phyloP scores from a whole-genome alignment of 2,888 invertebrate genomes.

The Anoplius nigerrimus region DNA sequence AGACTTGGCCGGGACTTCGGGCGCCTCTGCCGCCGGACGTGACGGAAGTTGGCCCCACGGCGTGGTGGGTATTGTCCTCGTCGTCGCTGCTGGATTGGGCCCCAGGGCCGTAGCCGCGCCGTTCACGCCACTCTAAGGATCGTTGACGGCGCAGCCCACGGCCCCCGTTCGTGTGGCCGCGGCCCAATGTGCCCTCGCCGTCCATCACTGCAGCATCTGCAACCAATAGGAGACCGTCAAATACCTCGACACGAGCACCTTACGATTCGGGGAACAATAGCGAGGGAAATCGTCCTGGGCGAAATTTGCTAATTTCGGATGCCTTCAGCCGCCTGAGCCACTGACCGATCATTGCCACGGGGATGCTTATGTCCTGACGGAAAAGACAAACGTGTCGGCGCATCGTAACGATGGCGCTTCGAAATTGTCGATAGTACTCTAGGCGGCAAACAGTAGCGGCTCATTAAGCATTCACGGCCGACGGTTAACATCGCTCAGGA shows the following conservation, averaged over 20 bases:
- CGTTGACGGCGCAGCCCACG: constrained; percentile 76
- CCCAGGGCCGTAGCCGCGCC: constrained; percentile 79
- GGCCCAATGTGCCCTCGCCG: constrained; percentile 69
- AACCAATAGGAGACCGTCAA: neutral
- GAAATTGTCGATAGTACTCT: too few relatives aligned
- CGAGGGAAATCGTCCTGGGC: too few relatives aligned
- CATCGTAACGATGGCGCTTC: too few relatives aligned
- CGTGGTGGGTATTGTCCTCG: constrained; percentile 64
- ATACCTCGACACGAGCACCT: too few relatives aligned
- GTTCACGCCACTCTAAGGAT: constrained; percentile 79
- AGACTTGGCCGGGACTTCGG: constrained; percentile 65
- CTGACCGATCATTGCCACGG: too few relatives aligned
- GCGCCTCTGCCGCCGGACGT: constrained; percentile 57
- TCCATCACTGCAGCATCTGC: constrained; percentile 70
- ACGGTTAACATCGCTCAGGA: constrained; percentile 36
- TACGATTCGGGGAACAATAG: too few relatives aligned
- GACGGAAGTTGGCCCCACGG: constrained; percentile 56
- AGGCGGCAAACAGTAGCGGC: constrained; percentile 35
- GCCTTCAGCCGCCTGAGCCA: too few relatives aligned
- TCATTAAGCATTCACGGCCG: constrained; percentile 47
- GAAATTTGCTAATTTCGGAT: too few relatives aligned
- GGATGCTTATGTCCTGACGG: too few relatives aligned
- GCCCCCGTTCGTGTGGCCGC: constrained; percentile 69
- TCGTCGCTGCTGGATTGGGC: constrained; percentile 70
- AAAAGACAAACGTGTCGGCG: too few relatives aligned